Base-by-base conservation (phyloP, 64 coral and sea anemone species). In the Montipora foliosa region DNA sequence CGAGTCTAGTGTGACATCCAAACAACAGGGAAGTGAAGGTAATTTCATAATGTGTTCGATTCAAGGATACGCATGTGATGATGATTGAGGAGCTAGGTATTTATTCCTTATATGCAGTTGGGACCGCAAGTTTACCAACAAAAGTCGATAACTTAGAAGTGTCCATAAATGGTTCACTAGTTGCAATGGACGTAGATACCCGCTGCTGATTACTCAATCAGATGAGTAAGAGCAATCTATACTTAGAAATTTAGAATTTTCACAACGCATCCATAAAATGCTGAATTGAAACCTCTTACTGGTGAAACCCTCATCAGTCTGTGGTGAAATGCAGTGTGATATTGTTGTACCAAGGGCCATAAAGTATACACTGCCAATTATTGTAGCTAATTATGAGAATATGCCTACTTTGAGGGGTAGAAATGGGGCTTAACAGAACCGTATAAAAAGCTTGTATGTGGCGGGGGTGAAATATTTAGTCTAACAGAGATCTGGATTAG, bases 131-230 rank as follows among this genome's bases (percentile, higher is more conserved):
- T 44, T 79, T 44, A 91, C 17, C 16, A 71, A 67, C 90, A 74
- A 76, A 64, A 16, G 64, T n/a, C n/a, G n/a, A 88, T 64, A 88
- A 25, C 6, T 67, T 88, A 51, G 3, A 88, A 55, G 53, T 88
- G 73, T 75, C 69, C 47, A 87, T 88, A 25, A 91, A 95, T 92
- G 89, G 89, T 47, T 48, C 48, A 55, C 49, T 70, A 50, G 87
- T 81, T 74, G 84, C 88, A 51, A 70, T 91, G 76, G 89, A 81
- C 16, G 60, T 95, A 66, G 94, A 95, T 76, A 95, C 61, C 61
- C 6, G 81, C 89, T 70, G 89, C 89, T 79, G 92, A 93, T 50
- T 46, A 51, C 69, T 93, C 92, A 15, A 74, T 93, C n/a, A n/a
- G 1, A 93, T 88, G 84, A 93, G 76, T 81, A 88, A 93, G 50